phyloP scores from a whole-genome alignment of 92 coral and sea anemone genomes.

The Zoanthus sociatus region DNA sequence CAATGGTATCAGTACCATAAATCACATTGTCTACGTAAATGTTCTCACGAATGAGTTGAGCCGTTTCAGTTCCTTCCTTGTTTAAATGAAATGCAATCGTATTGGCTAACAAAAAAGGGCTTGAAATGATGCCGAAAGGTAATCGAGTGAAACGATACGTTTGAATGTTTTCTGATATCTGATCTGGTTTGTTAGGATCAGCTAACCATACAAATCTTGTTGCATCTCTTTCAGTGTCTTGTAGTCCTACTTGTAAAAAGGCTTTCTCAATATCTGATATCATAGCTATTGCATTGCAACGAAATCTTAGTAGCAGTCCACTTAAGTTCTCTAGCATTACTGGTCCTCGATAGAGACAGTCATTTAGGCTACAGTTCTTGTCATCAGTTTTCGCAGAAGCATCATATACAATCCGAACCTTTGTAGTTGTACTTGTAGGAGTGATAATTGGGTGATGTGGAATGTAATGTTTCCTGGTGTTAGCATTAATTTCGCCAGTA shows the following conservation, averaged over 20 bases:
- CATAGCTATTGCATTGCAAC: slow-evolving; percentile 16
- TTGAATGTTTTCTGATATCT: background rate
- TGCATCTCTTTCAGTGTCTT: slow-evolving; percentile 10
- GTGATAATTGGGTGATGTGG: slow-evolving; percentile 67
- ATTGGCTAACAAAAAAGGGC: slow-evolving; percentile 58
- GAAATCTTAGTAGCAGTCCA: slow-evolving; percentile 41
- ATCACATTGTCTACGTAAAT: slow-evolving; percentile 69
- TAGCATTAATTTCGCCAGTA: background rate
- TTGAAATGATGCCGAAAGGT: slow-evolving; percentile 48
- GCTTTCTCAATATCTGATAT: slow-evolving; percentile 24
- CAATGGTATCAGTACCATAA: slow-evolving; percentile 44
- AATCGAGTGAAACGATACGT: slow-evolving; percentile 46
- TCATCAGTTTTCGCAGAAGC: slow-evolving; percentile 48
- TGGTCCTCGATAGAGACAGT: slow-evolving; percentile 56
- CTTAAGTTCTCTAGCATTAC: slow-evolving; percentile 26
- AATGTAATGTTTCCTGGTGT: slow-evolving; percentile 44
- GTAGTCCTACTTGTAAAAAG: background rate
- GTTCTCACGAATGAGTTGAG: slow-evolving; percentile 33
- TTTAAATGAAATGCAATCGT: slow-evolving; percentile 46
- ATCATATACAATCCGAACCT: slow-evolving; percentile 62
- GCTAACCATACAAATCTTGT: slow-evolving; percentile 48
- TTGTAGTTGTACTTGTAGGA: slow-evolving; percentile 59
- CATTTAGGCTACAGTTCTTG: slow-evolving; percentile 48
- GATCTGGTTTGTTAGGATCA: background rate
- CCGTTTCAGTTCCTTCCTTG: slow-evolving; percentile 3